Conservation (phyloP, 2,797 vertebrate genomes). For the Carapus acus region DNA sequence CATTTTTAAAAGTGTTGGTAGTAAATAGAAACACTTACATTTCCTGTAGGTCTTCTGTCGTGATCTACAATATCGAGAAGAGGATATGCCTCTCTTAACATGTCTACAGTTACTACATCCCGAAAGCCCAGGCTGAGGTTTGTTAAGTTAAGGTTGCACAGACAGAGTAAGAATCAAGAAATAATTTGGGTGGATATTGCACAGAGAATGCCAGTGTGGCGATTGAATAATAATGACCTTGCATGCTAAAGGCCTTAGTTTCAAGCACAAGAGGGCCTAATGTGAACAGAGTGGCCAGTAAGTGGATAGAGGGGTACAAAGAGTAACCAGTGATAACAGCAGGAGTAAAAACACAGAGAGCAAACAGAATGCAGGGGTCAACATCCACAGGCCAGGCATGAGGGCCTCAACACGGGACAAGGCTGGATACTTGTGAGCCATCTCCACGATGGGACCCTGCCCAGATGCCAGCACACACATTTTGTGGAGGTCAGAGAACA, state of each 20-base stretch:
- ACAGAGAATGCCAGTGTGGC: no score
- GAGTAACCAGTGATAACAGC: constrained; percentile 43
- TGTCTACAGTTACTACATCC: constrained; percentile 84
- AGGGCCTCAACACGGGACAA: no score
- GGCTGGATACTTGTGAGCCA: constrained; percentile 87
- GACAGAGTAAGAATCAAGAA: background rate
- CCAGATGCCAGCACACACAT: constrained; percentile 86
- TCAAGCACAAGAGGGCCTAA: background rate
- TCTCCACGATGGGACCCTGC: constrained; percentile 85
- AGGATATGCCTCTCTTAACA: constrained; percentile 83
- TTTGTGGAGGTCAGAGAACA: constrained; percentile 83
- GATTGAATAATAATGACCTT: no score
- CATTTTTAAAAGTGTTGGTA: background rate
- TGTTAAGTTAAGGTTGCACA: constrained; percentile 60
- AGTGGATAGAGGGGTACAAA: constrained; percentile 38
- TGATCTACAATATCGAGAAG: constrained; percentile 91
- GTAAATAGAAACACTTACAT: constrained; percentile 60
- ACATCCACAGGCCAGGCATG: no score
- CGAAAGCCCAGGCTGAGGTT: constrained; percentile 84
- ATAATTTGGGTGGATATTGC: no score
- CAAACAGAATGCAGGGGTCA: no score
- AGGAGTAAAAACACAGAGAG: constrained; percentile 33
- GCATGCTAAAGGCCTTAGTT: no score
- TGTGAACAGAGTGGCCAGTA: constrained; percentile 1
- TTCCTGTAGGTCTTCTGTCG: constrained; percentile 81